These are phyloP conservation scores for Dendrocincla fuliginosa DNA, from an alignment of 2,797 vertebrate species.

Conservation along the genomic window DNA sequence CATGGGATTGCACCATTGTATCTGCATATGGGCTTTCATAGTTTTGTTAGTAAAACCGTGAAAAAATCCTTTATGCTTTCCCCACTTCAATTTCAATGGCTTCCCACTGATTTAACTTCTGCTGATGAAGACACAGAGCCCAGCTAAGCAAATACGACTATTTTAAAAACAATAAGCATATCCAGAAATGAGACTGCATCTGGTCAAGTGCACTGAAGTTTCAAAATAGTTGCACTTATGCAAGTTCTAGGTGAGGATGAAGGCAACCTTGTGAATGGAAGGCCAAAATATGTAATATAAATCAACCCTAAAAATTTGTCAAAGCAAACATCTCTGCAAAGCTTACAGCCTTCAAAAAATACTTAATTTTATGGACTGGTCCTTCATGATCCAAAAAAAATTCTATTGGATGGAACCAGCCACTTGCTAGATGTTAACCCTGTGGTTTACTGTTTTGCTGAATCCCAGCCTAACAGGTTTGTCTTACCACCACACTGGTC, in stretches of 20 bases:
- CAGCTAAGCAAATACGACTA: background rate
- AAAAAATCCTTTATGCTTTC: background rate
- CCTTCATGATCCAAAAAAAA: background rate
- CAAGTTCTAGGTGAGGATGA: conserved; percentile 39
- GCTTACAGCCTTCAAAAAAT: background rate
- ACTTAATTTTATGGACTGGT: background rate
- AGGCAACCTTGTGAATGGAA: background rate
- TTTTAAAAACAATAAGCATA: conserved; percentile 34
- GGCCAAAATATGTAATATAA: background rate
- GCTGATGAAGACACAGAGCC: background rate
- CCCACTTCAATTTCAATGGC: background rate
- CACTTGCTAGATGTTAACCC: background rate
- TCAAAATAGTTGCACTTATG: conserved; percentile 43
- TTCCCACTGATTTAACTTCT: background rate
- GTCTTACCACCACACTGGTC: background rate
- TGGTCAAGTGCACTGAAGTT: conserved; percentile 1
- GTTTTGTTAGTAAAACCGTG: background rate
- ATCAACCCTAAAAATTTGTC: background rate
- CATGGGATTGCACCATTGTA: background rate
- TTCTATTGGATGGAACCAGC: background rate
- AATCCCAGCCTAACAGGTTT: background rate
- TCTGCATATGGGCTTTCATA: background rate
- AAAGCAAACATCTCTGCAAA: background rate
- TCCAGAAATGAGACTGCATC: conserved; percentile 34
- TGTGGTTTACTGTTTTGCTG: background rate